Evolutionary conservation across 2,797 vertebrate genomes (phyloP).

Genomic region (Tolypeutes matacus): DNA sequence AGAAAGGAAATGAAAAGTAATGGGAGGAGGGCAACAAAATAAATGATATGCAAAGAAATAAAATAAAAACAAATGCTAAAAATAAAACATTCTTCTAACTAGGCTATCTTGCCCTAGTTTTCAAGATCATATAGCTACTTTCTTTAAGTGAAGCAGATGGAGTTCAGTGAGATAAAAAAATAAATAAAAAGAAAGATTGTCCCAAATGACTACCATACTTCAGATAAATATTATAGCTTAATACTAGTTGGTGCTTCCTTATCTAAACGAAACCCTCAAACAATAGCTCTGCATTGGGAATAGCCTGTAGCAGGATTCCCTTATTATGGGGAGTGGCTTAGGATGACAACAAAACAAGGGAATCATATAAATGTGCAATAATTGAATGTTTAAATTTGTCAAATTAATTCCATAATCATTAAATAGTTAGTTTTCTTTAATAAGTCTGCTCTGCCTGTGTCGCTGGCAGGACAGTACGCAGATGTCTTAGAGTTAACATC

Average conservation of each 20-base stretch:
- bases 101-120: conserved; percentile 16
- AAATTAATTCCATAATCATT: background rate
- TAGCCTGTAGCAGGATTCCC: background rate
- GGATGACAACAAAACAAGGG: background rate
- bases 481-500: background rate
- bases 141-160: conserved; percentile 30
- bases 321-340: background rate
- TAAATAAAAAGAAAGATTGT: background rate
- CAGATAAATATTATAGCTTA: conserved; percentile 8
- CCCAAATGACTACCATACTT: background rate
- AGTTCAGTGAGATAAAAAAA: background rate
- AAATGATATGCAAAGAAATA: background rate
- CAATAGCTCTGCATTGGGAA: background rate
- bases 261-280: conserved; percentile 23
- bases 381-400: conserved; percentile 31
- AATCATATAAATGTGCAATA: background rate
- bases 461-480: background rate
- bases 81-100: conserved; percentile 27
- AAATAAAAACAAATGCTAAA: conserved; percentile 39
- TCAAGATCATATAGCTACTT: background rate
- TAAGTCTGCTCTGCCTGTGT: background rate
- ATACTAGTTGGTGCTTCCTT: background rate
- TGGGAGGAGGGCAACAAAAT: background rate
- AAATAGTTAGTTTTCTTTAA: background rate
- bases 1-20: background rate